Evolutionary conservation across 2,113 vertebrate genomes (phyloP), one percentile per base, ranked within the genome.

Genomic region (Corythoichthys haematopterus): DNA sequence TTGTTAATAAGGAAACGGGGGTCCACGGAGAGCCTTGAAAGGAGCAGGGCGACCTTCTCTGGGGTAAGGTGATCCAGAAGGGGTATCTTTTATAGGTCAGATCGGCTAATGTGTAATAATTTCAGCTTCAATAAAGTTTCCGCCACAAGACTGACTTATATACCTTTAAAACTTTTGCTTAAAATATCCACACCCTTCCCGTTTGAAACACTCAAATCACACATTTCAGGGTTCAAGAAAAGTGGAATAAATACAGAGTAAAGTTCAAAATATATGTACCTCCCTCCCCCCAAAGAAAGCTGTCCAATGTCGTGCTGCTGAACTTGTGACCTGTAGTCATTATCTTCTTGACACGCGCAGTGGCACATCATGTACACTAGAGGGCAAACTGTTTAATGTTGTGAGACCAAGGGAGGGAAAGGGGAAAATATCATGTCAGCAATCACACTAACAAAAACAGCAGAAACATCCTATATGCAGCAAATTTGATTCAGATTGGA

Each of bases 1-100:
- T 56, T 4, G 60, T 80, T 91, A 89, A 90, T 88, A 88, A 89
- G 78, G 83, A 84, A 88, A 82, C 16, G 35, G 71, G 79, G 56
- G 83, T 85, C 84, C 77, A 43, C 38, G 72, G 76, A 84, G 84
- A 85, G 69, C 69, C 28, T 2, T 36, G 55, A 70, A 64, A 75
- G 76, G 77, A 70, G 75, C 57, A 58, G 76, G 58, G n/a, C 82
- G 81, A 85, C 83, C 84, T 87, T 86, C 76, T 82, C 72, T 69
- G 69, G 53, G 38, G 79, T 82, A 55, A 88, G 80, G 79, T 64
- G 80, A 78, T 84, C 79, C 74, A 66, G n/a, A 62, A 55, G 85
- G 82, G 86, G 79, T 16, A 53, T 56, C 62, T 66, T 64, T 75
- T 87, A 80, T 84, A 87, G 87, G 82, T 79, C 75, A 75, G 63